Base-by-base conservation (phyloP, 2,888 invertebrate genomes). In the Drepanosiphum platanoidis region DNA sequence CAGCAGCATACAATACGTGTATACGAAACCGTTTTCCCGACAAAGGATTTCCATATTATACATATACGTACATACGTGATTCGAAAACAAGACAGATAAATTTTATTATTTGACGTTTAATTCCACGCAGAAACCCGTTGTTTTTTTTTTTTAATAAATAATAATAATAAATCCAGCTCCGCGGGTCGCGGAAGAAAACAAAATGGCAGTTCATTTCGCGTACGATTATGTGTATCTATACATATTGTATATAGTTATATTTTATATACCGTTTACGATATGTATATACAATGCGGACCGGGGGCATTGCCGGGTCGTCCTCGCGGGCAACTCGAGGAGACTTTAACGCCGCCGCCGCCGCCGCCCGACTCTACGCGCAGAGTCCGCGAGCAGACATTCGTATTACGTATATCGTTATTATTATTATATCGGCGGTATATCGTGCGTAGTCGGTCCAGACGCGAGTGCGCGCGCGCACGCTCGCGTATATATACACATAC, bases 101-200 rank as follows among this genome's bases (percentile, higher is more conserved):
- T 79, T 79, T 79, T 66, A 30, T 79, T 78, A 32, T 79, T 79
- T 79, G 78, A 79, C 78, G 66, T 79, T 79, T 79, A 79, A 79
- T 79, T 78, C 42, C 66, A 64, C 66, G 46, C 52, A 52, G 66
- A 46, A 79, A 66, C 66, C 66, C 66, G 78, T 79, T 66, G 66
- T 66, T 22, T 64, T 78, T 75, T 34, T 75, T 34, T 18, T 34
- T 66, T 39, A 61, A 36, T 61, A 61, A 61, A 34, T 68, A 68
- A 42, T 78, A 30, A 66, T 78, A 66, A 79, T 79, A 79, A 79
- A 66, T 79, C 78, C 42, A 66, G 42, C 78, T 79, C 42, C 32
- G 34, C 78, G 42, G 42, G 78, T 66, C 42, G 32, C n/a, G 78
- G 42, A 66, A 30, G 42, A 79, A 79, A 79, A 66, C 64, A 66